Percentiles rank a stretch among this genome's conserved stretches.
These are phyloP conservation scores for Arrhamphus sclerolepis DNA, from an alignment of 2,797 vertebrate species.

Conservation along the genomic window DNA sequence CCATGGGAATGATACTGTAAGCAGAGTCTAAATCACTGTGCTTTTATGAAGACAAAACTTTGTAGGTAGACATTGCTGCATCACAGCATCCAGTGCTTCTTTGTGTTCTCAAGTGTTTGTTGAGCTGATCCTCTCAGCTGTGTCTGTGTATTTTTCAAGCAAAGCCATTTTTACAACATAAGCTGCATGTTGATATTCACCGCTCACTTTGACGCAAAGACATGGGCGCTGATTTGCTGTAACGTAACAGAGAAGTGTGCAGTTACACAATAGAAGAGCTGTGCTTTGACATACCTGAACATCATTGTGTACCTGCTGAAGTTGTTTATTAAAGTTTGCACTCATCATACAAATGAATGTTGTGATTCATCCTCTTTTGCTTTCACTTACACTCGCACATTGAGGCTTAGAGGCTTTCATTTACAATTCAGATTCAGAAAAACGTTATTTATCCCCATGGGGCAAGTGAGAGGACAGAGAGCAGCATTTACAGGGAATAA, in stretches of 20 bases:
- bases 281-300: conserved; percentile 53
- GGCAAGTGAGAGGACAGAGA: too few relatives aligned
- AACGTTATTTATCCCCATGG: too few relatives aligned
- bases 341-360: conserved; percentile 41
- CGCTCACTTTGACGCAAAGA: conserved; percentile 26
- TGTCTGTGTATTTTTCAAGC: conserved; percentile 45
- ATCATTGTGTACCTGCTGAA: conserved; percentile 62
- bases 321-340: conserved; percentile 81
- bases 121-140: conserved; percentile 21
- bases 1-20: conserved; percentile 50
- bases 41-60: conserved; percentile 70
- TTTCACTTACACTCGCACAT: too few relatives aligned
- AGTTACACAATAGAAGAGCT: conserved; percentile 31
- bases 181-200: conserved; percentile 21
- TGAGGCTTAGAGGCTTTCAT: too few relatives aligned
- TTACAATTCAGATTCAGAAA: too few relatives aligned
- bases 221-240: conserved; percentile 18
- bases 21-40: conserved; percentile 79
- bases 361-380: conserved; percentile 7
- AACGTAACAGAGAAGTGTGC: conserved; percentile 15
- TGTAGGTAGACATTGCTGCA: conserved; percentile 47
- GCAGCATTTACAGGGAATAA: too few relatives aligned
- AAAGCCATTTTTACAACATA: conserved; percentile 22
- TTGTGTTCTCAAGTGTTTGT: conserved; percentile 58
- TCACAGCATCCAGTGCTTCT: conserved; percentile 40